These are phyloP conservation scores for Philypnodon macrostomus DNA, from an alignment of 2,797 vertebrate species.

Conservation along the genomic window DNA sequence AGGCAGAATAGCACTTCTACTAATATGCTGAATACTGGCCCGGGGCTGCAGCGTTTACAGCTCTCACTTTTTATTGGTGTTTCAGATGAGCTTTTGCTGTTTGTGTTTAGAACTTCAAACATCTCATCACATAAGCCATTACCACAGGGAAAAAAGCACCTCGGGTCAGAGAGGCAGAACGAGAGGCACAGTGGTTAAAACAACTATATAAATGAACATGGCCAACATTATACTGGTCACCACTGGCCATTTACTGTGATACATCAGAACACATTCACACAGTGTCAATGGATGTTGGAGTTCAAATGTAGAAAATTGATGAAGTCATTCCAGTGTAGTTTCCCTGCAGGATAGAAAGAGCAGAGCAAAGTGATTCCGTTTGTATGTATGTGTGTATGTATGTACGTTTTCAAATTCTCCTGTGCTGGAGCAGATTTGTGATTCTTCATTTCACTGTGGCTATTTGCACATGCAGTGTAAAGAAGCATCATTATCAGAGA, in stretches of 20 bases:
- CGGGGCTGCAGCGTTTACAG: slow-evolving; percentile 32
- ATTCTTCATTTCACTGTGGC: slow-evolving; percentile 12
- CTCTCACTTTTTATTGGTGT: slow-evolving; percentile 45
- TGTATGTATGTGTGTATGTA: slow-evolving; percentile 35
- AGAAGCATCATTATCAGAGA: no score
- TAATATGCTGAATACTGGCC: slow-evolving; percentile 45
- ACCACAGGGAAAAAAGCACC: slow-evolving; percentile 11
- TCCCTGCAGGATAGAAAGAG: slow-evolving; percentile 26
- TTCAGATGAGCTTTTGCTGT: slow-evolving; percentile 22
- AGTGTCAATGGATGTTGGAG: slow-evolving; percentile 21
- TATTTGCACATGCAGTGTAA: no score
- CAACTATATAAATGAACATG: slow-evolving; percentile 20
- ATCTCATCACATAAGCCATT: slow-evolving; percentile 41
- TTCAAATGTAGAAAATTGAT: slow-evolving; percentile 10
- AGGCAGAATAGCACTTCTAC: slow-evolving; percentile 12
- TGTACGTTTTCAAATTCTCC: slow-evolving; percentile 3
- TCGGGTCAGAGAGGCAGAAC: slow-evolving; percentile 17
- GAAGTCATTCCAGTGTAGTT: slow-evolving; percentile 38
- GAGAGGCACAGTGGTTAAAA: slow-evolving; percentile 20
- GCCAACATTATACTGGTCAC: neutral
- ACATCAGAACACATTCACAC: slow-evolving; percentile 1
- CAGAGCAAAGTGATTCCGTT: slow-evolving; percentile 35
- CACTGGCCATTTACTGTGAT: slow-evolving; percentile 23
- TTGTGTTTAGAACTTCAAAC: slow-evolving; percentile 41
- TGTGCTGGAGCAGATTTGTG: slow-evolving; percentile 17